Evolutionary conservation across 1,140 invertebrate genomes (phyloP).

Genomic region (Bursaphelenchus mucronatus): DNA sequence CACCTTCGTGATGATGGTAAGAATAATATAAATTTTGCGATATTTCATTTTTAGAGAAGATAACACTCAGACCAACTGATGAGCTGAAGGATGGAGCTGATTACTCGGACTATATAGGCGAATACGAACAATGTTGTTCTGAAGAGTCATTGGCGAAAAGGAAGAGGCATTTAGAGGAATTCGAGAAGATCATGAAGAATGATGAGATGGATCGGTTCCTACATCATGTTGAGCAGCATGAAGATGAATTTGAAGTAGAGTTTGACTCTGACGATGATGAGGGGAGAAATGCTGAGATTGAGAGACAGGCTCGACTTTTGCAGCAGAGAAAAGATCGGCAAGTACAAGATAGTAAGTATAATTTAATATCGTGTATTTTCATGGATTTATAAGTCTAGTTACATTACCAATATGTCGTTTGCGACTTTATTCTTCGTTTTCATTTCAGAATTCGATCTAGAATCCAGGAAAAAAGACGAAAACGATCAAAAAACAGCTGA

Average conservation of each 20-base stretch:
- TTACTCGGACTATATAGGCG: conserved; percentile 48
- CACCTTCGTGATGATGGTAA: conserved; percentile 75
- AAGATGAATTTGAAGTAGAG: conserved; percentile 46
- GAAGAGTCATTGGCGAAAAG: conserved; percentile 56
- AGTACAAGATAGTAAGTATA: conserved; percentile 10
- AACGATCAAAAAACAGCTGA: conserved; percentile 34
- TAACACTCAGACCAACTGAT: conserved; percentile 52
- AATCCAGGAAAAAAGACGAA: conserved; percentile 37
- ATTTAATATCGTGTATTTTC: not conserved
- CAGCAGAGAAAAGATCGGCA: conserved; percentile 10
- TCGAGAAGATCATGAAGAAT: conserved; percentile 23
- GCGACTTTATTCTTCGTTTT: not conserved
- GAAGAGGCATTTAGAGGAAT: conserved; percentile 33
- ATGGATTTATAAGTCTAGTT: conserved; percentile 13
- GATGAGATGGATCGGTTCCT: conserved; percentile 34
- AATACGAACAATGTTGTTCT: conserved; percentile 58
- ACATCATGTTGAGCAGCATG: conserved; percentile 45
- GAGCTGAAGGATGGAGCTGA: conserved; percentile 27
- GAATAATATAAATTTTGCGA: conserved; percentile 55
- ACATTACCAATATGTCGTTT: not conserved
- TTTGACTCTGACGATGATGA: conserved; percentile 48
- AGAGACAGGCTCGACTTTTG: conserved; percentile 23
- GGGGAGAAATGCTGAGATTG: conserved; percentile 29
- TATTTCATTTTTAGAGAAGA: conserved; percentile 42
- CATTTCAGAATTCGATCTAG: conserved; percentile 31